phyloP scores from a whole-genome alignment of 2,888 invertebrate species.

The Pinctada fucata region DNA sequence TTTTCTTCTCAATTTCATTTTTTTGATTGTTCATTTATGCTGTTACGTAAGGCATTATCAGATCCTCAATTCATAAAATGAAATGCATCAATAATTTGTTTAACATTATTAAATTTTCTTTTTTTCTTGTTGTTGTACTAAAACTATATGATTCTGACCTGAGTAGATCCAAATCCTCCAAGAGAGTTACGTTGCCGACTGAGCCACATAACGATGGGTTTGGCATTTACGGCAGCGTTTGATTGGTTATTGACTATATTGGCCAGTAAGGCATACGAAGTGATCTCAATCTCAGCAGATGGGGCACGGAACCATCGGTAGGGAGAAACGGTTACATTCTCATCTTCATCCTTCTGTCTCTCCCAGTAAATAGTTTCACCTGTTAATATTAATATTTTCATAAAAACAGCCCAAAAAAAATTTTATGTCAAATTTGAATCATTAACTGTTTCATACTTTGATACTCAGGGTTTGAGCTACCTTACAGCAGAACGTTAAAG shows the following conservation, averaged over 20 bases:
- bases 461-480: too few species aligned
- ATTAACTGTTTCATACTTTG: too few species aligned
- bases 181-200: constrained; percentile 85
- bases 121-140: too few species aligned
- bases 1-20: too few species aligned
- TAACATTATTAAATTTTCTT: too few species aligned
- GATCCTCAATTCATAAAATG: too few species aligned
- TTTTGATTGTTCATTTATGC: too few species aligned
- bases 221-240: constrained; percentile 71
- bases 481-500: too few species aligned
- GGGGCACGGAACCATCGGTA: constrained; percentile 80
- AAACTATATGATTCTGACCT: constrained; percentile 57
- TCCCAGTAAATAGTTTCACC: constrained; percentile 89
- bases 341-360: constrained; percentile 75
- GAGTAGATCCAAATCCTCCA: constrained; percentile 75
- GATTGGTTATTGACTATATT: constrained; percentile 78
- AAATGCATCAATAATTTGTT: too few species aligned
- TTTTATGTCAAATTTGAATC: too few species aligned
- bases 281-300: constrained; percentile 89
- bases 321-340: constrained; percentile 38
- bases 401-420: neutral
- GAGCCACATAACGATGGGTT: constrained; percentile 85
- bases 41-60: too few species aligned
- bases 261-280: constrained; percentile 90
- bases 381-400: constrained; percentile 25